Base-by-base conservation (phyloP, 2,888 invertebrate species). In the Melanchra persicariae region DNA sequence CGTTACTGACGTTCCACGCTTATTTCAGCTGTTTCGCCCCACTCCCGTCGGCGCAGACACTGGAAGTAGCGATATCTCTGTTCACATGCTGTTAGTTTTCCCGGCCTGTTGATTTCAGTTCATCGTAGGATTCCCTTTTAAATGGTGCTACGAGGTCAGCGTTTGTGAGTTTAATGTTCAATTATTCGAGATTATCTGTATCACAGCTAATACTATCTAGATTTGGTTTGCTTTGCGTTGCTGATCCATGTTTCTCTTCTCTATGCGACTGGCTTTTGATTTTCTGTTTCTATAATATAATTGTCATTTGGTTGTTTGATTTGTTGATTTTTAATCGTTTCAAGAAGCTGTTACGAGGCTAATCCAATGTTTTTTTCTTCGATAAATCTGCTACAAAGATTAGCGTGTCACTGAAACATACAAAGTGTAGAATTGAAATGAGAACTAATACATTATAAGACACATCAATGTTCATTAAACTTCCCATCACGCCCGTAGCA, bases 21-120 rank as follows among this genome's bases (percentile, higher is more conserved):
- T 12, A 4, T 26, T 3, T 26, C 15, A 0, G 22, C 65, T 40
- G 7, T 22, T 2, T 26, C 15, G 0, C 26, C 65, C 47, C 26
- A 22, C 58, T 26, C 43, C n/a, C 26, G 17, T 6, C 43, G 24
- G 6, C 19, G 51, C n/a, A 1, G 7, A 15, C 47, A 15, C 8
- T 17, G n/a, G 12, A n/a, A 9, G 17, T 4, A n/a, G 30, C 17
- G n/a, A n/a, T n/a, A 8, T 40, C 52, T 43, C 24, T n/a, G 10
- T 30, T 19, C n/a, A 57, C n/a, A 40, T 24, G 47, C 8, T n/a
- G 5, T 2, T 12, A 10, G 51, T 22, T 60, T 34, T 5, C 58
- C 43, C 37, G 8, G 59, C 62, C 62, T 60, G 73, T 73, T 77
- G 59, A 77, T 45, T 60, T 59, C 40, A 62, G 67, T 67, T 63